Conservation (phyloP, 2,797 vertebrate species). For the Eleutherodactylus coqui region DNA sequence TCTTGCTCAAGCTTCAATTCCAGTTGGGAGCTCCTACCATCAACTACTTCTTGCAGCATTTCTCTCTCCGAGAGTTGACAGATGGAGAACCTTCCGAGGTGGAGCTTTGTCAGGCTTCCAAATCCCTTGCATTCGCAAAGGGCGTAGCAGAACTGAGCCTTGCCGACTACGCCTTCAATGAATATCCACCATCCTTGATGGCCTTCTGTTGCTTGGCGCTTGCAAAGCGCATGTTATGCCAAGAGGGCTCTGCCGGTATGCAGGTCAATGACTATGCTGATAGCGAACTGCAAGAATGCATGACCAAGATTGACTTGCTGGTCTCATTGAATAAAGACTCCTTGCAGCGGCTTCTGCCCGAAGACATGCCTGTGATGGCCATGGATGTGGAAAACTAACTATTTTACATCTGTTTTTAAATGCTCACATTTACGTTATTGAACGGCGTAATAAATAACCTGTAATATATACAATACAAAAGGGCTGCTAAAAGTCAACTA, state of each 20-base stretch:
- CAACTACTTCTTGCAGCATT: constrained; percentile 90
- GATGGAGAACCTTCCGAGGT: constrained; percentile 22
- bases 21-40: constrained; percentile 84
- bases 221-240: constrained; percentile 78
- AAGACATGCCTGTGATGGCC: constrained; percentile 64
- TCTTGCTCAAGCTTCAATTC: constrained; percentile 87
- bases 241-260: constrained; percentile 63
- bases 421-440: neutral
- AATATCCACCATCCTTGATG: constrained; percentile 85
- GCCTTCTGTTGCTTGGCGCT: constrained; percentile 82
- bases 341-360: constrained; percentile 73
- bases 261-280: constrained; percentile 68
- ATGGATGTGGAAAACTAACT: constrained; percentile 52
- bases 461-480: constrained; percentile 25
- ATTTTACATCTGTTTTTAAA: neutral
- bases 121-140: constrained; percentile 76
- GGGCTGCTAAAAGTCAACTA: constrained; percentile 37
- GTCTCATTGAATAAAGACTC: constrained; percentile 83
- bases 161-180: constrained; percentile 90
- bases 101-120: constrained; percentile 63
- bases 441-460: neutral
- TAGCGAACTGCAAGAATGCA: constrained; percentile 78
- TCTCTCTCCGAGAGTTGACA: constrained; percentile 72
- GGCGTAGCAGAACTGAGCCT: constrained; percentile 87
- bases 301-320: constrained; percentile 81